Evolutionary conservation across 2,888 invertebrate species (phyloP).

Genomic region (Chrysolina haemoptera): DNA sequence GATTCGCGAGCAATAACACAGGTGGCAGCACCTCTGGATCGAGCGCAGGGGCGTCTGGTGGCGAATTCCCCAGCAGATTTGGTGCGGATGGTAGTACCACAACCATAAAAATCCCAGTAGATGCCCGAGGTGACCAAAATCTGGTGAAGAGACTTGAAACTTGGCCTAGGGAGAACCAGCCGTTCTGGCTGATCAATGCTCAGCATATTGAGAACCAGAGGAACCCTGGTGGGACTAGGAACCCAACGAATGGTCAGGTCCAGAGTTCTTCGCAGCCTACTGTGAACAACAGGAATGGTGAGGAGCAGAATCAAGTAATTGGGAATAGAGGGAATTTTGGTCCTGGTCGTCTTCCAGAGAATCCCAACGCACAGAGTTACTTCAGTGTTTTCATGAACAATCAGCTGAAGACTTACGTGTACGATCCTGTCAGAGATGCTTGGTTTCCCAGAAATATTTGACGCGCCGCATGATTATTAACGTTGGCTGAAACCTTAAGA

Average conservation of each 20-base stretch:
- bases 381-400: slow-evolving; percentile 19
- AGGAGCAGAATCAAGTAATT: background rate
- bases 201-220: slow-evolving; percentile 73
- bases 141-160: slow-evolving; percentile 76
- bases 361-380: background rate
- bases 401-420: slow-evolving; percentile 22
- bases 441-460: slow-evolving; percentile 13
- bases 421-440: slow-evolving; percentile 21
- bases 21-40: slow-evolving; percentile 32
- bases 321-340: background rate
- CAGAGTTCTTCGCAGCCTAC: background rate
- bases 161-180: slow-evolving; percentile 78
- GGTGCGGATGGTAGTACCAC: slow-evolving; percentile 70
- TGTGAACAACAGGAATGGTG: background rate
- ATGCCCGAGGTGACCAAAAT: slow-evolving; percentile 77
- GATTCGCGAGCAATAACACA: slow-evolving; percentile 59
- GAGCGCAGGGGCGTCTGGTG: slow-evolving; percentile 41
- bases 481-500: too few relatives aligned
- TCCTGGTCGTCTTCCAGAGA: background rate
- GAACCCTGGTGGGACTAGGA: slow-evolving; percentile 32
- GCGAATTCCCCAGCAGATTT: slow-evolving; percentile 69
- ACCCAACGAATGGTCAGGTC: background rate
- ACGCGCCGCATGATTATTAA: too few relatives aligned
- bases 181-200: slow-evolving; percentile 83
- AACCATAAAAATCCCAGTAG: slow-evolving; percentile 73